Percentiles rank a stretch among this genome's conserved stretches.
Evolutionary conservation across 64 coral and sea anemone species (phyloP).

Genomic region (Montipora capricornis): DNA sequence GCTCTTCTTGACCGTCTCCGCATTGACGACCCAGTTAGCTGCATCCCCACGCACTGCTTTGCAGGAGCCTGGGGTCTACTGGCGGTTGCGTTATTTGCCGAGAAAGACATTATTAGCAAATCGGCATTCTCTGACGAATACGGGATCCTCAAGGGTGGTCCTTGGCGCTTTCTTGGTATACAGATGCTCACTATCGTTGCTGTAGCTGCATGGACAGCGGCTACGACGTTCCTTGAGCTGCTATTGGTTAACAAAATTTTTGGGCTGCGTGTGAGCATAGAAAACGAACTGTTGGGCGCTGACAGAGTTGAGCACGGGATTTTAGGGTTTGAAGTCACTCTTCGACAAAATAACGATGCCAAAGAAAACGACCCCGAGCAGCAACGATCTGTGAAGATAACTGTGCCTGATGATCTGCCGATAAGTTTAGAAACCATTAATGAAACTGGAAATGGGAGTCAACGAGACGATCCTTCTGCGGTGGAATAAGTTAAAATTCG

Average conservation of each 20-base stretch:
- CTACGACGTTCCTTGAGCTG: conserved; percentile 62
- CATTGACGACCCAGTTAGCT: conserved; percentile 90
- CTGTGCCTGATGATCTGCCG: background rate
- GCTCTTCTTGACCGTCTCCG: conserved; percentile 52
- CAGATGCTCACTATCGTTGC: conserved; percentile 26
- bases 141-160: conserved; percentile 90
- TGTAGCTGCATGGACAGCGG: conserved; percentile 60
- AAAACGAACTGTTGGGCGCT: conserved; percentile 72
- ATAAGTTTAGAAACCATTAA: background rate
- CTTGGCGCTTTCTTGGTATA: conserved; percentile 63
- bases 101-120: conserved; percentile 56
- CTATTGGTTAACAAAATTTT: conserved; percentile 63
- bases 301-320: conserved; percentile 81
- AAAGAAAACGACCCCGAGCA: background rate
- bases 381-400: background rate
- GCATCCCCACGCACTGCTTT: conserved; percentile 64
- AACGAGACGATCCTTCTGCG: no score
- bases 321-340: background rate
- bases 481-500: no score
- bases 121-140: conserved; percentile 34
- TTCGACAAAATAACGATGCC: background rate
- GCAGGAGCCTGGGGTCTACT: conserved; percentile 81
- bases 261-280: conserved; percentile 65
- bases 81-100: conserved; percentile 63
- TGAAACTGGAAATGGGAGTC: no score